phyloP scores from a whole-genome alignment of 2,888 invertebrate species.

The Drosophila kuntzei region DNA sequence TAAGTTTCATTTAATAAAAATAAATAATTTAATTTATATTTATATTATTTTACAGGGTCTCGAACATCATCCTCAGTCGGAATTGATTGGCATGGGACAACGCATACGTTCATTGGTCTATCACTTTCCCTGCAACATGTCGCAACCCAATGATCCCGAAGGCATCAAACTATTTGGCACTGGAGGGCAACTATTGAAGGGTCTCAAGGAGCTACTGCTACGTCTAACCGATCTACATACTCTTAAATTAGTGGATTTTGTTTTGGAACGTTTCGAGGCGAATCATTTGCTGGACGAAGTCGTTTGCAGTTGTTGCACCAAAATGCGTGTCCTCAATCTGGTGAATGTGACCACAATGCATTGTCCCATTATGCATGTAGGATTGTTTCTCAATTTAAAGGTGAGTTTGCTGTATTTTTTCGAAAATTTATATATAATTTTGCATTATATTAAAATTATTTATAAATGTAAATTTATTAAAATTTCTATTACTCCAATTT shows the following conservation, averaged over 20 bases:
- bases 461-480: too few species aligned
- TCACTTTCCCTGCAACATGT: slow-evolving; percentile 91
- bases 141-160: slow-evolving; percentile 88
- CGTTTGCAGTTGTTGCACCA: slow-evolving; percentile 88
- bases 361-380: slow-evolving; percentile 90
- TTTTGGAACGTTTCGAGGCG: slow-evolving; percentile 90
- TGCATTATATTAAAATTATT: too few species aligned
- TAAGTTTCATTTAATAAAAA: slow-evolving; percentile 41
- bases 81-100: slow-evolving; percentile 86
- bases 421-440: too few species aligned
- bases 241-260: slow-evolving; percentile 90
- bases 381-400: slow-evolving; percentile 90
- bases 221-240: slow-evolving; percentile 88
- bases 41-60: slow-evolving; percentile 39
- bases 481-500: too few species aligned
- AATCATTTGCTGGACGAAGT: slow-evolving; percentile 90
- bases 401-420: slow-evolving; percentile 80
- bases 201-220: slow-evolving; percentile 89
- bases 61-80: slow-evolving; percentile 68
- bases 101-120: slow-evolving; percentile 88
- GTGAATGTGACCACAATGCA: slow-evolving; percentile 90
- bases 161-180: slow-evolving; percentile 91
- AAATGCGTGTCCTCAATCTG: slow-evolving; percentile 88
- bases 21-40: not conserved
- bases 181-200: slow-evolving; percentile 89